Conservation (phyloP, 35 echinoderm and acorn worm genomes). For the Holothuria glaberrima region DNA sequence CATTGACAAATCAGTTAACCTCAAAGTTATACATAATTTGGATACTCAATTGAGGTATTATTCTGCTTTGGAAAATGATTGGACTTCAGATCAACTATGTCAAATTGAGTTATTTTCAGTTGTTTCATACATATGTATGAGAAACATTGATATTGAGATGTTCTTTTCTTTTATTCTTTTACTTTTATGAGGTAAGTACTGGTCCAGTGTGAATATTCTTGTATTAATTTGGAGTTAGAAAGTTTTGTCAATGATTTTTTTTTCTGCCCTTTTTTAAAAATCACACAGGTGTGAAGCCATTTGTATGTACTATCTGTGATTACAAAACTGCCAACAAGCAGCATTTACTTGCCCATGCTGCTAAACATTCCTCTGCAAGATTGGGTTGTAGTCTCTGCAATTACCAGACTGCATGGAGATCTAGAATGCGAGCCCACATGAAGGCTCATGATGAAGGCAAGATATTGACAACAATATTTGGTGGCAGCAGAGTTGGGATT, state of each 20-base stretch:
- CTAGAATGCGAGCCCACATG: conserved; percentile 70
- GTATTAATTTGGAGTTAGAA: too few relatives aligned
- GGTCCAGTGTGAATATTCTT: too few relatives aligned
- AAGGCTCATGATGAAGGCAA: conserved; percentile 60
- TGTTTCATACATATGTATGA: neutral
- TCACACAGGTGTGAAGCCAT: conserved; percentile 87
- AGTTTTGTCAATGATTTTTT: too few relatives aligned
- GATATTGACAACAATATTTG: neutral
- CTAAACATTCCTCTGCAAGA: conserved; percentile 84
- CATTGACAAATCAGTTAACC: too few relatives aligned
- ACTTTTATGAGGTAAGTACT: neutral
- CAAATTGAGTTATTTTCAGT: too few relatives aligned
- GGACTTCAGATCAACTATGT: too few relatives aligned
- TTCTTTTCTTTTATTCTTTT: too few relatives aligned
- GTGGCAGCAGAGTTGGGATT: neutral
- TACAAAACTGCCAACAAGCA: conserved; percentile 98
- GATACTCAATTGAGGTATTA: too few relatives aligned
- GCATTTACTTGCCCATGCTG: conserved; percentile 82
- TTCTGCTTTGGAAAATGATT: too few relatives aligned
- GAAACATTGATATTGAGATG: too few relatives aligned
- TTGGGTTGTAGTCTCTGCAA: conserved; percentile 76
- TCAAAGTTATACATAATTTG: too few relatives aligned
- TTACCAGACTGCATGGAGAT: conserved; percentile 83
- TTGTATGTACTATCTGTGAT: conserved; percentile 74
- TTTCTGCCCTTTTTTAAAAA: neutral